A percentile compares a stretch with the other conserved stretches of the same genome.
Conservation (phyloP, 2,888 invertebrate species). For the Synergus gifuensis region DNA sequence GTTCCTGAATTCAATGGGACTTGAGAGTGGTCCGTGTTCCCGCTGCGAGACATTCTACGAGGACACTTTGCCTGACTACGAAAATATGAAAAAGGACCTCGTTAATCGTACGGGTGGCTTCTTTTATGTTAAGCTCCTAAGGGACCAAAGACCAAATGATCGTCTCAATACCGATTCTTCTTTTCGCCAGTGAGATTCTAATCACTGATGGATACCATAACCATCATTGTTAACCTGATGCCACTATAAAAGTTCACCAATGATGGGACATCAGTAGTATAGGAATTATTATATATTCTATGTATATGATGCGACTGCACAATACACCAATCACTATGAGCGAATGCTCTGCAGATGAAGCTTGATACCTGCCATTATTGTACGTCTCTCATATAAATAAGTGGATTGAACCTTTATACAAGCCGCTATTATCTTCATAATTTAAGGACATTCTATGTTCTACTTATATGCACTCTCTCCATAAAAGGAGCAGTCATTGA, state of each 20-base stretch:
- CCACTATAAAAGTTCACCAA: not conserved
- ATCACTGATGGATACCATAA: constrained; percentile 18
- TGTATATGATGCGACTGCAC: not conserved
- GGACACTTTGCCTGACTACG: constrained; percentile 60
- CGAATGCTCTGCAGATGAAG: not conserved
- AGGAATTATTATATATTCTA: not conserved
- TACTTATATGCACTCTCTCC: constrained; percentile 1
- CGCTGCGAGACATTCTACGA: constrained; percentile 66
- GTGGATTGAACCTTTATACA: constrained; percentile 17
- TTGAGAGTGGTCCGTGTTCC: constrained; percentile 57
- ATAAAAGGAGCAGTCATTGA: not conserved
- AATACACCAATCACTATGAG: not conserved
- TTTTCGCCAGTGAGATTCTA: constrained; percentile 20
- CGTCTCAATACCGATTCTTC: constrained; percentile 27
- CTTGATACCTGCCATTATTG: constrained; percentile 17
- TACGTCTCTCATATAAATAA: not conserved
- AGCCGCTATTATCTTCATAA: constrained; percentile 11
- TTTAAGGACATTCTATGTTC: constrained; percentile 4
- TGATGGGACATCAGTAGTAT: not conserved
- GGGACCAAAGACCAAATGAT: constrained; percentile 11
- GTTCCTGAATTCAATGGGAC: constrained; percentile 56
- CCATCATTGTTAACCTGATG: not conserved
- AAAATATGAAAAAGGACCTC: constrained; percentile 60
- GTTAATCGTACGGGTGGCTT: constrained; percentile 58
- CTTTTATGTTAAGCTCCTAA: constrained; percentile 47